Base-by-base conservation (phyloP, 2,888 invertebrate genomes). In the Lamellibrachia columna region DNA sequence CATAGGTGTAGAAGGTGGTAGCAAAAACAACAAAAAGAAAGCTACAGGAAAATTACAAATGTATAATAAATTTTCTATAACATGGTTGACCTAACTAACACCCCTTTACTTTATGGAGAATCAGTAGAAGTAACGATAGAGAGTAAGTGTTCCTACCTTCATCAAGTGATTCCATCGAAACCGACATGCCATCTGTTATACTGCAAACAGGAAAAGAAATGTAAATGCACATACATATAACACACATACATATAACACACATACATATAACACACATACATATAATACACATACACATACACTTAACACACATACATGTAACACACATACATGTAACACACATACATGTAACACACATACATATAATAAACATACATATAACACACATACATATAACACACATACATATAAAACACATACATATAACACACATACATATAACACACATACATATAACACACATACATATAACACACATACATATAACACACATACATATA, bases 81-180 rank as follows among this genome's bases (percentile, higher is more conserved):
- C 40, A 40, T 40, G 40, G 40, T 40, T 40, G 40, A 40, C 40
- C 40, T 40, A 40, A 40, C 40, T 40, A 40, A 40, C 40, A 40
- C 40, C 40, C 40, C 0, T 40, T 40, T 40, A 40, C 40, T 40
- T 40, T 40, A 40, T 40, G 40, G 40, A 40, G 40, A 40, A 40
- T 1, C 40, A 40, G 40, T 28, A 28, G 1, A 22, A 22, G 90
- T 90, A 90, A 90, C 15, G 40, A 9, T 2, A 52, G 53, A 15
- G 52, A 52, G 11, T 91, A 15, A 52, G 91, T 75, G 91, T 90
- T 9, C 55, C 94, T 94, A 95, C 96, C 95, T 94, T 96, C 96
- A 94, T 96, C 96, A 53, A 96, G 95, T 91, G 96, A 96, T 94
- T 96, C 96, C 95, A 96, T 95, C 8, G 96, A 96, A 75, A 95